Conservation (phyloP, 1,140 invertebrate genomes). For the Tetragonula clypearis region DNA sequence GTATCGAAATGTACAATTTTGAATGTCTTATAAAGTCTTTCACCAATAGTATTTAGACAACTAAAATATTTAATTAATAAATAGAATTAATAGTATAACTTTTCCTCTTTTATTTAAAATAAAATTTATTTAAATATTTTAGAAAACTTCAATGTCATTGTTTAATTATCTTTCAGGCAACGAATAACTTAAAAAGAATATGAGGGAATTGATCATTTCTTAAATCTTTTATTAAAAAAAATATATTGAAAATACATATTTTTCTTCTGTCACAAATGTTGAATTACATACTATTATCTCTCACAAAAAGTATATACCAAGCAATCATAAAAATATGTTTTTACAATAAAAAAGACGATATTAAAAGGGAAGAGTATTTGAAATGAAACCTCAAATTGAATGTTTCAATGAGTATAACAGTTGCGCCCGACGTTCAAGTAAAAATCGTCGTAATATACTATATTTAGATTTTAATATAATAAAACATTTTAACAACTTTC, state of each 20-base stretch:
- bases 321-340: not conserved
- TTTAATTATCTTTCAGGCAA: not conserved
- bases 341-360: not conserved
- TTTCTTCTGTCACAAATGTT: not conserved
- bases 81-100: slow-evolving; percentile 20
- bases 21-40: slow-evolving; percentile 44
- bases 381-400: not conserved
- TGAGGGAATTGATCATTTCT: not conserved
- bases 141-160: too few relatives aligned
- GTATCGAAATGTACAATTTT: slow-evolving; percentile 33
- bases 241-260: slow-evolving; percentile 29
- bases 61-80: slow-evolving; percentile 43
- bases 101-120: not conserved
- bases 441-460: slow-evolving; percentile 21
- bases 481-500: not conserved
- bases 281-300: not conserved
- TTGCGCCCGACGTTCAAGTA: not conserved
- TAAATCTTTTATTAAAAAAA: slow-evolving; percentile 31
- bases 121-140: not conserved
- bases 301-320: not conserved
- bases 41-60: slow-evolving; percentile 32
- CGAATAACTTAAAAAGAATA: not conserved
- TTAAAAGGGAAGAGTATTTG: not conserved
- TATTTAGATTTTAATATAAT: not conserved
- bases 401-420: slow-evolving; percentile 9